Base-by-base conservation (phyloP, 2,113 vertebrate genomes). In the Cyanoliseus patagonus region DNA sequence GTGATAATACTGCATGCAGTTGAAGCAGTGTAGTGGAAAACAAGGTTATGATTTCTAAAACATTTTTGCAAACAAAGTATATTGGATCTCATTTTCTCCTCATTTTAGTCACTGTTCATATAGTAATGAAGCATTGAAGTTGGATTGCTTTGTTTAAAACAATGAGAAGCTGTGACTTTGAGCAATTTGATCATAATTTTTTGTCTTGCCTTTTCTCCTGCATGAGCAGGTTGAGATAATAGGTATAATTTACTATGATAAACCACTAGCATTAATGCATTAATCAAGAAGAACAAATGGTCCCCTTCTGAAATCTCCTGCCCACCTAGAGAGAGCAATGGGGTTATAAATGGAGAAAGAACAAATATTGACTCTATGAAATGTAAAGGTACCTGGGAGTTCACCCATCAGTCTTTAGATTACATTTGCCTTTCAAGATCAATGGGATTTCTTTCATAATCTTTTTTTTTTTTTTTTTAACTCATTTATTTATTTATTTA, bases 291-390 rank as follows among this genome's bases (percentile, higher is more conserved):
- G 72, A 92, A 92, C 70, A 96, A 95, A 95, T 69, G 41, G 23
- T 57, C 33, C 49, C 74, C 44, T 63, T 87, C 78, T 89, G 74
- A 95, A 95, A 94, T 73, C 96, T 91, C 86, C 86, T 91, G 86
- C 83, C 90, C 92, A 94, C 86, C 86, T 85, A 55, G 70, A 91
- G 73, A 96, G 86, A 96, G 57, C 93, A 96, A 96, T 96, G 75
- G 86, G 77, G n/a, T 94, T 94, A 95, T 94, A 96, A 96, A 97
- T 69, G 53, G 67, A 92, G 70, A 85, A 92, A 83, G 88, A 95
- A 79, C 91, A 97, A 97, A 96, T 96, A 97, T 96, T 97, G 96
- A 95, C 95, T 92, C 90, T 87, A 93, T 92, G 91, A 94, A 97
- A 92, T 74, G 94, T 91, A 96, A 96, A 96, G 86, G 88, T 85